Base-by-base conservation (phyloP, 2,888 invertebrate genomes). In the Hoplodrina ambigua region DNA sequence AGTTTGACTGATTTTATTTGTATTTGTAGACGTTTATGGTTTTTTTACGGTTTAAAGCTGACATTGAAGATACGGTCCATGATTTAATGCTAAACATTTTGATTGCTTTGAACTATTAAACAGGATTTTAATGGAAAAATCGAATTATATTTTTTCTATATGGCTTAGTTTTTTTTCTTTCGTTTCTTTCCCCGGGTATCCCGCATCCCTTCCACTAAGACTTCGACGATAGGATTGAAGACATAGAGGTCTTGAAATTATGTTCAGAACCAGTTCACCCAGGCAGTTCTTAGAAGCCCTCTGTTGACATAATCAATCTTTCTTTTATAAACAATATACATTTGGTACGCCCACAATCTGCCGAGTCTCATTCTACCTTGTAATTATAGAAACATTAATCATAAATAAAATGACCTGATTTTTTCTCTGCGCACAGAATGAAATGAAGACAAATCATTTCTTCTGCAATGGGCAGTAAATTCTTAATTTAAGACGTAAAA, bases 361-460 rank as follows among this genome's bases (percentile, higher is more conserved):
- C 70, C 37, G 52, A 79, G 62, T 61, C 59, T 73, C 56, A 69
- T 74, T 76, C 67, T 70, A 62, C 71, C 68, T 59, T 71, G 62
- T 78, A 76, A 78, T 83, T 84, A 85, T 57, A 72, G 61, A 54
- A 81, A 76, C 78, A 83, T 85, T 78, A 78, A 83, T 85, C 75
- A 73, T 73, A 85, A 77, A 63, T 60, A 46, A 71, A 72, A 83
- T 75, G 72, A 70, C 68, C 49, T 65, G 41, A 71, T 54, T 72
- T 70, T 69, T 79, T 76, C 20, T 62, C 25, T 57, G 68, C 50
- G 59, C 62, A 55, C 41, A 30, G 57, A 65, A 73, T 62, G 61
- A 72, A 81, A 78, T 66, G 68, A 81, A 76, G 64, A 70, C 69
- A 71, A 71, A 84, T 83, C 1, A 66, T 76, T 72, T 80, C 46